A percentile compares a stretch with the other conserved stretches of the same genome.
Evolutionary conservation across 2,113 vertebrate species (phyloP).

Genomic region (Uria aalge): DNA sequence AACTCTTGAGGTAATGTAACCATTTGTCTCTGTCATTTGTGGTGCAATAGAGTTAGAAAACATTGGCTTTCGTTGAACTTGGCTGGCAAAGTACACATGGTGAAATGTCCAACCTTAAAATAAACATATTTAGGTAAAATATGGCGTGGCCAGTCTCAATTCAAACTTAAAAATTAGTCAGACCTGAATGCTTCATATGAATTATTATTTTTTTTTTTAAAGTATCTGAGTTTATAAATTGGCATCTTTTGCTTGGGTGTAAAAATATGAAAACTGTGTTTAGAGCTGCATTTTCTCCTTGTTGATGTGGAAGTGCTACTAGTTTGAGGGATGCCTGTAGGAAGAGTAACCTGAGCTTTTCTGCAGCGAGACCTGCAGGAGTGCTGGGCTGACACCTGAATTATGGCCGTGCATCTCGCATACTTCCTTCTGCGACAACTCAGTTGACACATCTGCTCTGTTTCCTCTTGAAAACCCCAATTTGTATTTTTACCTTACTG

Average conservation of each 20-base stretch:
- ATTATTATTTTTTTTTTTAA: neutral
- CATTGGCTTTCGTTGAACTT: constrained; percentile 28
- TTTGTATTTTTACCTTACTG: neutral
- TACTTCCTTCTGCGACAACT: neutral
- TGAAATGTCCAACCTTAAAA: neutral
- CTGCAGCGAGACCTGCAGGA: neutral
- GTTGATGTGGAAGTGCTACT: neutral
- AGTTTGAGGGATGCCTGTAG: neutral
- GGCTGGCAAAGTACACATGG: neutral
- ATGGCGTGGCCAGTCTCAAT: neutral
- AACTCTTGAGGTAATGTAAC: constrained; percentile 83
- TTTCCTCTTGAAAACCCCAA: neutral
- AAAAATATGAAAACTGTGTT: neutral
- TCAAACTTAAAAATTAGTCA: neutral
- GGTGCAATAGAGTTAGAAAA: constrained; percentile 54
- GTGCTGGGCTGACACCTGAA: neutral
- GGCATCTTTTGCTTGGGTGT: neutral
- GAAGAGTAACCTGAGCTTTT: neutral
- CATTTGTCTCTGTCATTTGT: constrained; percentile 74
- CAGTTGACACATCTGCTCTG: neutral
- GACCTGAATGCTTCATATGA: neutral
- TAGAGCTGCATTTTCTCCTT: neutral
- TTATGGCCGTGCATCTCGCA: neutral
- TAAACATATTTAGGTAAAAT: neutral
- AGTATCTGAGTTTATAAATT: neutral